A percentile compares a stretch with the other conserved stretches of the same genome.
These are phyloP conservation scores for Diachasma alloeum DNA, from an alignment of 1,140 invertebrate species.

Conservation along the genomic window DNA sequence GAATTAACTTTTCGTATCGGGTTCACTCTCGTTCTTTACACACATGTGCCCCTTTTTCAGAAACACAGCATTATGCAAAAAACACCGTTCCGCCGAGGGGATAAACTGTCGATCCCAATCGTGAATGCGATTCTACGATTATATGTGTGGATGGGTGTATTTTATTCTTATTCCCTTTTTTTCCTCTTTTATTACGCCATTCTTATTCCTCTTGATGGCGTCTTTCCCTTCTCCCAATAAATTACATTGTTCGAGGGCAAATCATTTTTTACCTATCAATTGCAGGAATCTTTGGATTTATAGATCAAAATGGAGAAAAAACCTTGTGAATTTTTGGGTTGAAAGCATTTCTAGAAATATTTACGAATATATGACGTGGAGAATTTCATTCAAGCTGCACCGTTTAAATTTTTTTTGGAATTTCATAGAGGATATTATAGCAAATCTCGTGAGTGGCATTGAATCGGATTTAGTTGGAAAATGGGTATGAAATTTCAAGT, in stretches of 20 bases:
- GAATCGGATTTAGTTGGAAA: too few species aligned
- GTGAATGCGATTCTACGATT: constrained; percentile 9
- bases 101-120: neutral
- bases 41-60: neutral
- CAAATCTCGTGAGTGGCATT: too few species aligned
- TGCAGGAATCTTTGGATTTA: neutral
- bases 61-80: constrained; percentile 5
- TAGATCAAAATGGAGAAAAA: too few species aligned
- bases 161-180: neutral
- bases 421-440: too few species aligned
- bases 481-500: too few species aligned
- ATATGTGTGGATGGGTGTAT: neutral
- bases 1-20: constrained; percentile 25
- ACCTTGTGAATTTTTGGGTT: too few species aligned
- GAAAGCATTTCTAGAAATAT: too few species aligned
- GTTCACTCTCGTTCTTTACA: constrained; percentile 5
- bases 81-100: neutral
- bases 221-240: neutral
- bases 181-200: neutral
- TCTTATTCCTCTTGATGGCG: neutral
- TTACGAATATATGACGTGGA: too few species aligned
- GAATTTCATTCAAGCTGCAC: too few species aligned
- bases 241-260: neutral
- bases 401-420: too few species aligned
- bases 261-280: neutral